Conservation (phyloP, 2,888 invertebrate species). For the Callyntrura sp. region DNA sequence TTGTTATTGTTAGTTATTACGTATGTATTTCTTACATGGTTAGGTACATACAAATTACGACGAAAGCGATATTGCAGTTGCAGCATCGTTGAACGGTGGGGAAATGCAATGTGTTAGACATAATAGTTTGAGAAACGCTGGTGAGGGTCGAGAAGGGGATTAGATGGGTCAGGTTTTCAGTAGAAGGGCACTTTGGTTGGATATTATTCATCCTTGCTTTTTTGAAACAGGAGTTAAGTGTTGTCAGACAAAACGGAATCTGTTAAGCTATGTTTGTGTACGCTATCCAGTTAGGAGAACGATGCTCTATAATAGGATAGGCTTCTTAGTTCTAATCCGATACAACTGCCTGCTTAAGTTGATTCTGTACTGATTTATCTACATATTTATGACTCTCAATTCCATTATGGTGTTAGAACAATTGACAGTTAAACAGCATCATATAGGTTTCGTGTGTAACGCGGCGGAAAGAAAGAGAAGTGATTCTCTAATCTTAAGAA, state of each 20-base stretch:
- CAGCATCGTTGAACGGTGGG: not conserved
- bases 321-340: slow-evolving; percentile 55
- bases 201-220: slow-evolving; percentile 53
- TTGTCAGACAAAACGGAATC: slow-evolving; percentile 60
- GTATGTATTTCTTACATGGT: not conserved
- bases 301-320: slow-evolving; percentile 3
- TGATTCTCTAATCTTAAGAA: not conserved
- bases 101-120: not conserved
- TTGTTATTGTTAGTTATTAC: slow-evolving; percentile 19
- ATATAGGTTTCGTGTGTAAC: not conserved
- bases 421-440: slow-evolving; percentile 63
- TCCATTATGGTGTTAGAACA: slow-evolving; percentile 68
- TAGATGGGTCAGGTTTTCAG: slow-evolving; percentile 67
- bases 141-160: slow-evolving; percentile 64
- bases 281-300: slow-evolving; percentile 14
- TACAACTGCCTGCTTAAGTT: slow-evolving; percentile 31
- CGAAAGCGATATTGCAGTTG: slow-evolving; percentile 26
- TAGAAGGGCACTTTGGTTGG: slow-evolving; percentile 39
- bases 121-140: not conserved
- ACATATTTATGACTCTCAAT: slow-evolving; percentile 69
- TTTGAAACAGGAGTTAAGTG: slow-evolving; percentile 68
- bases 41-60: slow-evolving; percentile 21
- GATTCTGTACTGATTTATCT: slow-evolving; percentile 62
- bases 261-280: slow-evolving; percentile 53
- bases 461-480: not conserved